Conservation (phyloP, 2,113 vertebrate genomes). For the Heterotis niloticus region DNA sequence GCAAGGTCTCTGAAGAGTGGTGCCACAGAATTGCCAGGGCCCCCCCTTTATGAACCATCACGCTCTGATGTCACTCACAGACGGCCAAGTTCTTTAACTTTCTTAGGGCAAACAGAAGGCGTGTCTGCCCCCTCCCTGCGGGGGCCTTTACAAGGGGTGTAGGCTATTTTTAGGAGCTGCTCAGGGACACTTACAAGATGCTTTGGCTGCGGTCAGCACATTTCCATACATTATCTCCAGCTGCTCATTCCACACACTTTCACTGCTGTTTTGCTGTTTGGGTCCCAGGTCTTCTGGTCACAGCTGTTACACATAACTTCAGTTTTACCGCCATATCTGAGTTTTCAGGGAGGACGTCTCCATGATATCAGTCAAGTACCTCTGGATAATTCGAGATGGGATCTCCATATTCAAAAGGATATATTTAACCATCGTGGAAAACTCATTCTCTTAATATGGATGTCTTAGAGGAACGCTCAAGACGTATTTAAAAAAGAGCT, state of each 20-base stretch:
- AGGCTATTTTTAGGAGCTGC: slow-evolving; percentile 80
- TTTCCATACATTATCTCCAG: slow-evolving; percentile 10
- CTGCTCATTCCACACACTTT: neutral
- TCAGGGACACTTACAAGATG: slow-evolving; percentile 54
- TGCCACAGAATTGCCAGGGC: slow-evolving; percentile 61
- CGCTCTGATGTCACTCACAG: slow-evolving; percentile 69
- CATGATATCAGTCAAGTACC: neutral
- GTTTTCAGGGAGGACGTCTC: neutral
- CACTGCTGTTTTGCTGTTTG: neutral
- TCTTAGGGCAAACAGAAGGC: slow-evolving; percentile 92
- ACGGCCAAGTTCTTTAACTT: slow-evolving; percentile 80
- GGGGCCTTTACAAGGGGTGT: slow-evolving; percentile 61
- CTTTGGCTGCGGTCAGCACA: slow-evolving; percentile 55
- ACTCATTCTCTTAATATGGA: slow-evolving; percentile 8
- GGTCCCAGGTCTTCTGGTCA: too few species aligned
- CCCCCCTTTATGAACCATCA: slow-evolving; percentile 81
- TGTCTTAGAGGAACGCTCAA: slow-evolving; percentile 6
- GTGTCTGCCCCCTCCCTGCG: slow-evolving; percentile 56
- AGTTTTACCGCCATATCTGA: neutral
- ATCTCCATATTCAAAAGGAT: slow-evolving; percentile 1
- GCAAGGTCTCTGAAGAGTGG: slow-evolving; percentile 77
- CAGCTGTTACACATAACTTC: neutral
- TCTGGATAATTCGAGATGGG: slow-evolving; percentile 6
- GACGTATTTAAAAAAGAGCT: slow-evolving; percentile 4
- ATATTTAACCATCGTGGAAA: slow-evolving; percentile 17